Conservation (phyloP, 2,797 vertebrate species). For the Cryptoprocta ferox region DNA sequence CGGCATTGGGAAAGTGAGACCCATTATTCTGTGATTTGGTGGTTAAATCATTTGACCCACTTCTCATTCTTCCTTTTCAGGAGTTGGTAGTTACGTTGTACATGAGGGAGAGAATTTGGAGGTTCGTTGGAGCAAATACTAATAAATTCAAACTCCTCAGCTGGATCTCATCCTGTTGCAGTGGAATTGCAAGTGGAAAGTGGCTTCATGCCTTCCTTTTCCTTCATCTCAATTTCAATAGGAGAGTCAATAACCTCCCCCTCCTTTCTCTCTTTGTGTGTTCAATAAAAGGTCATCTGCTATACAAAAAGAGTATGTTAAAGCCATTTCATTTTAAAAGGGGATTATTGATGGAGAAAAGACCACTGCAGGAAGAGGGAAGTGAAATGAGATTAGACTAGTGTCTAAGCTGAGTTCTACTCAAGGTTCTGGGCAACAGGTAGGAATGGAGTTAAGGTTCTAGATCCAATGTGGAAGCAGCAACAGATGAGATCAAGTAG, state of each 20-base stretch:
- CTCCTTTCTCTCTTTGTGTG: neutral
- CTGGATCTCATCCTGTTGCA: neutral
- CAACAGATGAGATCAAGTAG: neutral
- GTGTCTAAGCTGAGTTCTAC: neutral
- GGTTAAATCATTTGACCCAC: neutral
- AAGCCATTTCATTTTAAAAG: neutral
- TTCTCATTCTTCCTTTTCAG: conserved; percentile 44
- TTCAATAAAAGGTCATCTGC: conserved; percentile 42
- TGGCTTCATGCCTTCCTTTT: neutral
- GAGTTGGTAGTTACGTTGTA: conserved; percentile 68
- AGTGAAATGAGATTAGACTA: neutral
- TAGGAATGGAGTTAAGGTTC: neutral
- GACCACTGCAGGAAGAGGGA: neutral
- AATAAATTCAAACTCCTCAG: neutral
- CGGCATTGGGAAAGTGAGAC: neutral
- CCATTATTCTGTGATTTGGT: neutral
- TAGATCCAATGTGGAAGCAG: neutral
- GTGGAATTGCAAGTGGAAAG: neutral
- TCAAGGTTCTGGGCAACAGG: neutral
- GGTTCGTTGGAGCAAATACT: conserved; percentile 64
- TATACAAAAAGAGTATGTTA: neutral
- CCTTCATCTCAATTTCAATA: neutral
- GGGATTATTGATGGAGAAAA: neutral
- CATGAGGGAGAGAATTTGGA: conserved; percentile 57
- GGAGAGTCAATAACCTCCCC: neutral